Evolutionary conservation across 2,888 invertebrate genomes (phyloP), one percentile per base, ranked within the genome.

Genomic region (Lasioglossum pauxillum): DNA sequence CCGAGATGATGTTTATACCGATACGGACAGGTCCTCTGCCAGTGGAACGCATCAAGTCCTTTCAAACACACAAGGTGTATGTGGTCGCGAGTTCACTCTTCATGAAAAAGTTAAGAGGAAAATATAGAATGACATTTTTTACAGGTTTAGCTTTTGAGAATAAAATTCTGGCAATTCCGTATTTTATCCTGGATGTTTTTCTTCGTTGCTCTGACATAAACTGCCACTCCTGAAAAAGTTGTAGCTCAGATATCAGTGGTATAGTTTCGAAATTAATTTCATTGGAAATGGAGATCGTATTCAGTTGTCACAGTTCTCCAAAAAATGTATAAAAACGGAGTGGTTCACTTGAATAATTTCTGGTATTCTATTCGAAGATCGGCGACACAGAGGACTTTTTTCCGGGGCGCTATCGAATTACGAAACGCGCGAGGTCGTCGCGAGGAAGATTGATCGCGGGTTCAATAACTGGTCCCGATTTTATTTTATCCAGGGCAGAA

Each of bases 401-500:
- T 19, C 67, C 67, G 35, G 35, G 2, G 8, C 19, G 35, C 31
- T 67, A 44, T n/a, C 64, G 80, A 83, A 85, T 79, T 71, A 31
- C 57, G 75, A 75, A 46, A 73, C 74, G 78, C 76, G 85, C 78
- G 69, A 49, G 60, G 49, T 27, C 78, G 35, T 23, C 27, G 53
- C n/a, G 75, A 74, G 49, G 77, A 84, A 75, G 85, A 86, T 86
- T 80, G 85, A 86, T 86, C 80, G 78, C 46, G 19, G 57, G 78
- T 80, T 86, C 85, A 67, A 84, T 84, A 84, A 86, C 80, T 78
- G 80, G 76, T 53, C 67, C 75, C 75, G 75, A 84, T 86, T 86
- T 80, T 84, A 84, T 86, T 85, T 84, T 38, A 78, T 75, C 74
- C 60, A 8, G 60, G 19, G 64, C 53, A 44, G 44, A 46, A 75